Percentiles rank a stretch among this genome's conserved stretches.
These are phyloP conservation scores for Folsomia manolachei DNA, from an alignment of 2,888 invertebrate species.

Conservation along the genomic window DNA sequence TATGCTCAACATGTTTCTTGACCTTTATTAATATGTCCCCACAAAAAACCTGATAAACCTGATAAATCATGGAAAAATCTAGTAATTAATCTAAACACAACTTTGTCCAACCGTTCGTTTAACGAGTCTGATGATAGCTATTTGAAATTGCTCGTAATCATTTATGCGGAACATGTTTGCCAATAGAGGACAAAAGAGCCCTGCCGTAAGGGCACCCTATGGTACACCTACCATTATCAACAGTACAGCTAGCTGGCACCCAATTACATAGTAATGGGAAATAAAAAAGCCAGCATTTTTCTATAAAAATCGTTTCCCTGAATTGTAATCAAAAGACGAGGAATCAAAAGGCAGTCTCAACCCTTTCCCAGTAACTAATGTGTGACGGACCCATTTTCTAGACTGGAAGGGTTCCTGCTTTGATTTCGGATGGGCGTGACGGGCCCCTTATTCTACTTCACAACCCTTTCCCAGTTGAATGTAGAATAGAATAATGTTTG, in stretches of 20 bases:
- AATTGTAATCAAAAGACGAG: slow-evolving; percentile 19
- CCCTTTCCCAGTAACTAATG: too few relatives aligned
- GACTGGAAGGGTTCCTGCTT: too few relatives aligned
- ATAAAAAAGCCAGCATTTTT: slow-evolving; percentile 41
- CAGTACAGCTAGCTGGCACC: too few relatives aligned
- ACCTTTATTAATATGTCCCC: too few relatives aligned
- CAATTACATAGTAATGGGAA: slow-evolving; percentile 17
- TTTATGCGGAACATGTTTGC: background rate
- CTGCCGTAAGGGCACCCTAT: background rate
- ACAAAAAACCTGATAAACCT: too few relatives aligned
- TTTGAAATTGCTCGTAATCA: too few relatives aligned
- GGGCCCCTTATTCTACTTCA: too few relatives aligned
- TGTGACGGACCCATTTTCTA: too few relatives aligned
- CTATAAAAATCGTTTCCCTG: slow-evolving; percentile 33
- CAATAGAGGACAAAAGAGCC: background rate
- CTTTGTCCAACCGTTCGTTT: background rate
- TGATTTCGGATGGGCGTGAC: slow-evolving; percentile 20
- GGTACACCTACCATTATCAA: slow-evolving; percentile 22
- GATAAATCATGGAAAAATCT: too few relatives aligned
- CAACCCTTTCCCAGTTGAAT: background rate
- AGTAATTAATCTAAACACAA: too few relatives aligned
- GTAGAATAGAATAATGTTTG: background rate
- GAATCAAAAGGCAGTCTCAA: too few relatives aligned
- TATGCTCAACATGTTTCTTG: too few relatives aligned
- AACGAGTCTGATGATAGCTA: background rate